These are phyloP conservation scores for Metalampra italica DNA, from an alignment of 2,888 invertebrate genomes.

Conservation along the genomic window DNA sequence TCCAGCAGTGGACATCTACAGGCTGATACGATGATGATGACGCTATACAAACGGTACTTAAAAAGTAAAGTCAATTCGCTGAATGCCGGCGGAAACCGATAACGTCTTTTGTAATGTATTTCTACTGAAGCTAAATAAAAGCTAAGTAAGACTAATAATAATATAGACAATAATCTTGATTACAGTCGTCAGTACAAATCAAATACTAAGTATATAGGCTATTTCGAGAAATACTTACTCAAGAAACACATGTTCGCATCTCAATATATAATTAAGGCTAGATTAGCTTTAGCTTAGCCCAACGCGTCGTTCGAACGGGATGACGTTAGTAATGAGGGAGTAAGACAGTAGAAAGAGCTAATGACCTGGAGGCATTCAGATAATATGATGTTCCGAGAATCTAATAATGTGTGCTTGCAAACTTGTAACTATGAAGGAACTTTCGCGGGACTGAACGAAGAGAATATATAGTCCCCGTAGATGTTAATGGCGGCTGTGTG, in stretches of 20 bases:
- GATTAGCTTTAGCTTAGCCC: constrained; percentile 4
- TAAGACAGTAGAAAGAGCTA: constrained; percentile 4
- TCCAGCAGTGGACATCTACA: too few relatives aligned
- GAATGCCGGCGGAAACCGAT: too few relatives aligned
- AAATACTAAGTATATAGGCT: neutral
- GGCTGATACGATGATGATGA: too few relatives aligned
- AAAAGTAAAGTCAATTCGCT: too few relatives aligned
- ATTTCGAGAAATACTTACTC: neutral
- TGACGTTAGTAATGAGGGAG: constrained; percentile 7
- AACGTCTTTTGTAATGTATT: too few relatives aligned
- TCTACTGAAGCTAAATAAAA: neutral
- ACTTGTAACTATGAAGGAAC: neutral
- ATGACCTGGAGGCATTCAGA: constrained; percentile 1
- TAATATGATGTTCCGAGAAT: constrained; percentile 5
- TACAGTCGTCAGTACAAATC: neutral
- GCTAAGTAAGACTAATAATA: too few relatives aligned
- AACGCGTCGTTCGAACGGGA: constrained; percentile 4
- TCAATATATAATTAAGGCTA: constrained; percentile 1
- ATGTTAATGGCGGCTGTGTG: too few relatives aligned
- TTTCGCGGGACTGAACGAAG: too few relatives aligned
- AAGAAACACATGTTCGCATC: neutral
- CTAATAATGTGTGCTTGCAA: neutral
- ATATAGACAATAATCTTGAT: neutral
- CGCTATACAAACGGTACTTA: too few relatives aligned
- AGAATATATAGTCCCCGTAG: too few relatives aligned